Evolutionary conservation across 2,113 vertebrate species (phyloP), one percentile per base, ranked within the genome.

Genomic region (Zosterops hypoxanthus): DNA sequence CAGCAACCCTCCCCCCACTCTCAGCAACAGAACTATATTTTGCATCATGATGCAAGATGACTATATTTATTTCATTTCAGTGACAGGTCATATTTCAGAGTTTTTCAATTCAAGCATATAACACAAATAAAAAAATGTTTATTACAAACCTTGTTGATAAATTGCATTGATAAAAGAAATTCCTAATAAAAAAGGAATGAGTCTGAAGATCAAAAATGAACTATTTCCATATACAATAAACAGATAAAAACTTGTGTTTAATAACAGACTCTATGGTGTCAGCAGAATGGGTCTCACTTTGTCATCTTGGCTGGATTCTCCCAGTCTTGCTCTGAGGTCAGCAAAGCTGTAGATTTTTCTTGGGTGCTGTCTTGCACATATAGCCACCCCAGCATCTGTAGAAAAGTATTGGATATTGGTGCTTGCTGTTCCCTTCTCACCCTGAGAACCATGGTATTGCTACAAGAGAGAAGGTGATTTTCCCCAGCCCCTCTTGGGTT

Each of bases 1-100:
- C 0, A 11, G 8, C 13, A 53, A 33, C 1, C 1, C 2, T 25
- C 5, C 7, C 14, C 5, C 1, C 5, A 33, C 5, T 1, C 26
- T 21, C 26, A 39, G 31, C 4, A 59, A 39, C 6, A 20, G 31
- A 59, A 59, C 23, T 57, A 1, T 41, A 53, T 49, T 64, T 73
- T 78, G 2, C 21, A 53, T 68, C 17, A 50, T 15, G 4, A 24
- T 80, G 8, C 17, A 86, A 36, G 42, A 68, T 59, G 1, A 65
- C 18, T 70, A 4, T 49, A 50, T 36, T 26, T 71, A 8, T 50
- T 64, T 42, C 29, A 46, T 82, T 55, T 59, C 3, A 6, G 17
- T 5, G 3, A 22, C 50, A 55, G 24, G 12, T 44, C 14, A 4
- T 63, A 42, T 64, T n/a, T 72, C 39, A 71, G 36, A 60, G 5